Evolutionary conservation across 2,888 invertebrate species (phyloP).

Genomic region (Leptothorax acervorum): DNA sequence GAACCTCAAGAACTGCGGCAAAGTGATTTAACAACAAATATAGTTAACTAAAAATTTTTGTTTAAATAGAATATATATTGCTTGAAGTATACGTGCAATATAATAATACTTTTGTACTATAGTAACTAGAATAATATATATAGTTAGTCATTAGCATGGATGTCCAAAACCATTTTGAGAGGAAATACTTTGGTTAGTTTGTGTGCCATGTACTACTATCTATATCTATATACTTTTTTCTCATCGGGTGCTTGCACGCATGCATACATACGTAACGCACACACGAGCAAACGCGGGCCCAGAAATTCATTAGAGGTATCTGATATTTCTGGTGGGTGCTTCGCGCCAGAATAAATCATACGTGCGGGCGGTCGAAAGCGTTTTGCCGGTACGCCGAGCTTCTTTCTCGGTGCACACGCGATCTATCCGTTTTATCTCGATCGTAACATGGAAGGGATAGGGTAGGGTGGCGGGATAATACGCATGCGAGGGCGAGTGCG

Average conservation of each 20-base stretch:
- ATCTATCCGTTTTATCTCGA: conserved; percentile 74
- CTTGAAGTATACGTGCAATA: background rate
- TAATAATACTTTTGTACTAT: background rate
- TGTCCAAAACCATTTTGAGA: conserved; percentile 44
- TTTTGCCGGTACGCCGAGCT: conserved; percentile 74
- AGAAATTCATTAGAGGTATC: conserved; percentile 84
- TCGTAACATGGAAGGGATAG: conserved; percentile 52
- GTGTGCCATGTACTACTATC: conserved; percentile 39
- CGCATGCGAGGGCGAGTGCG: conserved; percentile 40
- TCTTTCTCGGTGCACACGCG: conserved; percentile 74
- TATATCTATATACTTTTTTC: conserved; percentile 41
- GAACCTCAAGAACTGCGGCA: background rate
- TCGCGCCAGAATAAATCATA: conserved; percentile 83
- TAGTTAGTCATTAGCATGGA: conserved; percentile 54
- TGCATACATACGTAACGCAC: background rate
- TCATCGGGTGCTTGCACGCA: conserved; percentile 49
- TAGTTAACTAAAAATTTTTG: background rate
- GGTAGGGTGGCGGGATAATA: conserved; percentile 40
- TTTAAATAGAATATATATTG: background rate
- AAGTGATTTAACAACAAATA: too few species aligned
- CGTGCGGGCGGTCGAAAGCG: conserved; percentile 69
- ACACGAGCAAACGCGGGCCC: conserved; percentile 58
- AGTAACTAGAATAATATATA: background rate
- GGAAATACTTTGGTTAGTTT: conserved; percentile 57
- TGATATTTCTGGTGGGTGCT: conserved; percentile 84